Evolutionary conservation across 2,888 invertebrate species (phyloP).

Genomic region (Punctoribates punctum): DNA sequence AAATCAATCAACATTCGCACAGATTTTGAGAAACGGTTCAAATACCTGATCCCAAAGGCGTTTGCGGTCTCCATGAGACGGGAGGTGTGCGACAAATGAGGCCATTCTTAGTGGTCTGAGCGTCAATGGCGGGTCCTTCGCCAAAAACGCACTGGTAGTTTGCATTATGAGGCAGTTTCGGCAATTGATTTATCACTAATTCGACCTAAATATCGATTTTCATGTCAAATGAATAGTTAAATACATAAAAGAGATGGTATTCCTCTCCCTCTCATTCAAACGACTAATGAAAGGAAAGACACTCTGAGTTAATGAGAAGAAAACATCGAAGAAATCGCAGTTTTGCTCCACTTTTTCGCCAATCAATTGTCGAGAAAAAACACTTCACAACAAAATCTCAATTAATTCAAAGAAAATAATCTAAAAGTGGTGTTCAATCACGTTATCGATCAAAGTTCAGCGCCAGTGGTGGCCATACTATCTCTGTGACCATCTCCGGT

Average conservation of each 20-base stretch:
- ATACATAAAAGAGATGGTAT: not conserved
- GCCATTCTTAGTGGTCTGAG: slow-evolving; percentile 75
- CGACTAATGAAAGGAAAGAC: not conserved
- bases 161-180: slow-evolving; percentile 80
- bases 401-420: no score
- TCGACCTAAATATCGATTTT: slow-evolving; percentile 59
- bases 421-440: no score
- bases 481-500: no score
- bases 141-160: slow-evolving; percentile 92
- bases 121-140: slow-evolving; percentile 79
- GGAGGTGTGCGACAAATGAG: slow-evolving; percentile 70
- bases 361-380: not conserved
- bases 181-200: slow-evolving; percentile 79
- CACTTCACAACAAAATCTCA: no score
- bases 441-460: no score
- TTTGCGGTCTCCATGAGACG: slow-evolving; percentile 59
- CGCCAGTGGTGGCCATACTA: no score
- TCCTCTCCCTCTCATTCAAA: no score
- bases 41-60: slow-evolving; percentile 48
- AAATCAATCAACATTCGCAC: not conserved
- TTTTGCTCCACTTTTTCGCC: not conserved
- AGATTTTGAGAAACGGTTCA: not conserved
- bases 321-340: not conserved
- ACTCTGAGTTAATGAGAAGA: slow-evolving; percentile 20
- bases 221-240: slow-evolving; percentile 17